phyloP scores from a whole-genome alignment of 2,113 vertebrate genomes.

The Phyllostomus hastatus region DNA sequence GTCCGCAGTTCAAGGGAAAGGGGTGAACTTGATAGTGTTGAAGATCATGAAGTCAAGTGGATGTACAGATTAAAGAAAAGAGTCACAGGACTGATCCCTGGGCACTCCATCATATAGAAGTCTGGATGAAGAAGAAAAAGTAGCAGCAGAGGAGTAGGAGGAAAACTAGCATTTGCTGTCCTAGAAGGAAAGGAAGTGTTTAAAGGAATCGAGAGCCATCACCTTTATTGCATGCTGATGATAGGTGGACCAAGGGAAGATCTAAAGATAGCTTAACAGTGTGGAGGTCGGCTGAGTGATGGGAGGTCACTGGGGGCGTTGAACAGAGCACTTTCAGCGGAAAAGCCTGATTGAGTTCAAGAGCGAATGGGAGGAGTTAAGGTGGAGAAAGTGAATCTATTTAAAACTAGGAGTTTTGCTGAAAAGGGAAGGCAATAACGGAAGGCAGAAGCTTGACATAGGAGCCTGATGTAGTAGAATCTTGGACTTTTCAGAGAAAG shows the following conservation, averaged over 20 bases:
- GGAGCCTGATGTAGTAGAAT: not conserved
- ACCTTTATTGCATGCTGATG: not conserved
- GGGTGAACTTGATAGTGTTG: not conserved
- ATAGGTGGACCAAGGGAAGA: not conserved
- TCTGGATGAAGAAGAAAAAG: not conserved
- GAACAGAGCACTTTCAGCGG: not conserved
- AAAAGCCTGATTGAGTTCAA: not conserved
- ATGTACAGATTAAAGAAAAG: not conserved
- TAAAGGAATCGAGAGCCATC: not conserved
- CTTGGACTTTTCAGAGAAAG: not conserved
- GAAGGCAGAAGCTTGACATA: not conserved
- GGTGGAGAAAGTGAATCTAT: not conserved
- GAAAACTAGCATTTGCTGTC: not conserved
- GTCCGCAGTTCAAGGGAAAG: not conserved
- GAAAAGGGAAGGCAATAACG: not conserved
- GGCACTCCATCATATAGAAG: not conserved
- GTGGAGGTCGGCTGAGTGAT: not conserved
- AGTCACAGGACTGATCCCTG: not conserved
- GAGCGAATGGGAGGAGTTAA: not conserved
- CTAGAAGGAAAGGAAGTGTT: not conserved
- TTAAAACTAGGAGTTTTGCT: not conserved
- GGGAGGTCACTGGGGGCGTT: not conserved
- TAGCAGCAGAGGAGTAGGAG: not conserved
- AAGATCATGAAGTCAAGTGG: not conserved
- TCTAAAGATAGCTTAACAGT: not conserved